Percentiles rank a stretch among this genome's conserved stretches.
These are phyloP conservation scores for Bilobella aurantiaca DNA, from an alignment of 1,140 invertebrate species.

Conservation along the genomic window DNA sequence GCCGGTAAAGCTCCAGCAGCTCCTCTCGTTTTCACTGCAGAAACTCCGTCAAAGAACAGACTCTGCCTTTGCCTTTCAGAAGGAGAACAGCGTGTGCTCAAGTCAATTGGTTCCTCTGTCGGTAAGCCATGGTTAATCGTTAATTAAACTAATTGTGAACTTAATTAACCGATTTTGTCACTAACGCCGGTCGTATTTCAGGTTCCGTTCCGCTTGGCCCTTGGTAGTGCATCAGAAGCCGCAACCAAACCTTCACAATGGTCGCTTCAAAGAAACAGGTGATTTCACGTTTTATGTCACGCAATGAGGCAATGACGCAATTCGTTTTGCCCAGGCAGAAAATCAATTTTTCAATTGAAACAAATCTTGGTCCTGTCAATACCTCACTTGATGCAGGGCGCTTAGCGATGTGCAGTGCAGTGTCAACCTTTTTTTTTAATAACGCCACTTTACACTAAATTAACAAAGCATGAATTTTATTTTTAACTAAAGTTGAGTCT, in stretches of 20 bases:
- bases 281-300: slow-evolving; percentile 31
- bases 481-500: no score
- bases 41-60: background rate
- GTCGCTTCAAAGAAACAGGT: slow-evolving; percentile 63
- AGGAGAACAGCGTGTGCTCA: background rate
- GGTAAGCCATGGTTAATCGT: no score
- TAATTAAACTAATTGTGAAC: background rate
- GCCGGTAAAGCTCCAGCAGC: no score
- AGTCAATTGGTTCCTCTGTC: background rate
- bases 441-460: no score
- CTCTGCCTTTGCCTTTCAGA: background rate
- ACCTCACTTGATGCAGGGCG: no score
- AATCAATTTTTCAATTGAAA: no score
- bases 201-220: background rate
- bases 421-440: no score
- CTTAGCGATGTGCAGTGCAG: no score
- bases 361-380: no score
- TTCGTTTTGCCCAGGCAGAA: slow-evolving; percentile 1
- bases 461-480: no score
- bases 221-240: background rate
- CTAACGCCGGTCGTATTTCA: background rate
- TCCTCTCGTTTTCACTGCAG: background rate
- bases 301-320: background rate
- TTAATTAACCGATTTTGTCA: background rate
- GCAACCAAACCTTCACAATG: slow-evolving; percentile 49